Base-by-base conservation (phyloP, 2,797 vertebrate genomes). In the Darevskia mixta region DNA sequence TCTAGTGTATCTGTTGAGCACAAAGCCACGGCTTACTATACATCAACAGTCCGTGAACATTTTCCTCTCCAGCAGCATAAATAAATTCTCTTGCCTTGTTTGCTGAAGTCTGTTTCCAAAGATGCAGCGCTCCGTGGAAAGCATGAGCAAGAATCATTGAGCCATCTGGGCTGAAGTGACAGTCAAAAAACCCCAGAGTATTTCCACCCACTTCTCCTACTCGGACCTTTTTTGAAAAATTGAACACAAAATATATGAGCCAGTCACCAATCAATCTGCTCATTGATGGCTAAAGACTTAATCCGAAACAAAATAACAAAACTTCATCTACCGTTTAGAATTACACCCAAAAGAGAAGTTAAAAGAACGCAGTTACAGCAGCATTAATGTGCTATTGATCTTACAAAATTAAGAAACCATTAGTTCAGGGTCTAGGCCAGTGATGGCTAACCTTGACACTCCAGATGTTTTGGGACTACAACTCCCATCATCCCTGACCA, bases 191-290 rank as follows among this genome's bases (percentile, higher is more conserved):
- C 86, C 99, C 99, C 94, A 99, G 95, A 1, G 99, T 99, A 96
- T 99, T 99, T 90, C 99, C 99, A 91, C 99, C 99, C 27, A 99
- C 99, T 97, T 99, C 99, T 83, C 99, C 99, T 20, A 99, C 98
- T 69, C 98, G 98, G 87, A 99, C 98, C 99, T 99, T 96, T 78
- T 93, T 91, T 23, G 76, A 94, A 91, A 41, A 35, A 94, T 10
- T 61, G 90, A 85, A 80, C 91, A 73, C 64, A 96, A 72, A 94
- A 92, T 20, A 91, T 55, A 29, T 67, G 20, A 94, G 75, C 25
- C 76, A 86, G 58, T 4, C 85, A 85, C 79, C 2, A 1, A 3
- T 6, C 3, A 90, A 86, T 69, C 49, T n/a, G 32, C 43, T 32
- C 38, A 35, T 67, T 55, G 41, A 82, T 29, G 7, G 10, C 32